These are phyloP conservation scores for Microplitis mediator DNA, from an alignment of 1,140 invertebrate genomes.

Conservation along the genomic window DNA sequence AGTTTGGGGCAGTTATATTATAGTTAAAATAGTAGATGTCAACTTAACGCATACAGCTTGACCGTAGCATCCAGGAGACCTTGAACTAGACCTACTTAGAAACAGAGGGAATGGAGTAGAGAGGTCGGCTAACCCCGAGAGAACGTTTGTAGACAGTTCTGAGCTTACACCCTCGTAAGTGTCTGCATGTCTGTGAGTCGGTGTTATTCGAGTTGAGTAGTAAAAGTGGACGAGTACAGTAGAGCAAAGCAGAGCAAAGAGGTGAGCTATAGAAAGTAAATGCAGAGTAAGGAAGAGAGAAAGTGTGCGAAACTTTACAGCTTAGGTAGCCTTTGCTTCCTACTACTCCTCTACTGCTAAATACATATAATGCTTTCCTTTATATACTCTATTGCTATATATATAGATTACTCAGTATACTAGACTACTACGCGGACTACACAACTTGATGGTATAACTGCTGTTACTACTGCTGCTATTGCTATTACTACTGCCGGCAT, in stretches of 20 bases:
- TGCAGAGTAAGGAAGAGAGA: not conserved
- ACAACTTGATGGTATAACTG: no score
- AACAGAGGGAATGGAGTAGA: not conserved
- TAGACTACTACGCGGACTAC: no score
- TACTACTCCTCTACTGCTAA: no score
- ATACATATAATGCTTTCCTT: no score
- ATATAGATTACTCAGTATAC: no score
- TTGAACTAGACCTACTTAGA: conserved; percentile 14
- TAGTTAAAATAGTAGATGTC: no score
- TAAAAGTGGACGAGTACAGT: not conserved
- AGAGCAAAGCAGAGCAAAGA: no score
- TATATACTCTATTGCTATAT: no score
- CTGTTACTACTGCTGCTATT: no score
- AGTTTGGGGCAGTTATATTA: no score
- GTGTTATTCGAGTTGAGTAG: not conserved
- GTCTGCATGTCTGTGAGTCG: not conserved
- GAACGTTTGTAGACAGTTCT: not conserved
- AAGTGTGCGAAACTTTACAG: not conserved
- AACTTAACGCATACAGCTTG: not conserved
- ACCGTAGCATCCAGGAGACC: not conserved
- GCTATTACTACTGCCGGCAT: not conserved
- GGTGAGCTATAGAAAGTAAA: no score
- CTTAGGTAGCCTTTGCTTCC: not conserved
- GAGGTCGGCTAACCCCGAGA: conserved; percentile 11
- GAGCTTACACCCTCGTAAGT: not conserved